Evolutionary conservation across 2,113 vertebrate genomes (phyloP), one percentile per base, ranked within the genome.

Genomic region (Takifugu bimaculatus): DNA sequence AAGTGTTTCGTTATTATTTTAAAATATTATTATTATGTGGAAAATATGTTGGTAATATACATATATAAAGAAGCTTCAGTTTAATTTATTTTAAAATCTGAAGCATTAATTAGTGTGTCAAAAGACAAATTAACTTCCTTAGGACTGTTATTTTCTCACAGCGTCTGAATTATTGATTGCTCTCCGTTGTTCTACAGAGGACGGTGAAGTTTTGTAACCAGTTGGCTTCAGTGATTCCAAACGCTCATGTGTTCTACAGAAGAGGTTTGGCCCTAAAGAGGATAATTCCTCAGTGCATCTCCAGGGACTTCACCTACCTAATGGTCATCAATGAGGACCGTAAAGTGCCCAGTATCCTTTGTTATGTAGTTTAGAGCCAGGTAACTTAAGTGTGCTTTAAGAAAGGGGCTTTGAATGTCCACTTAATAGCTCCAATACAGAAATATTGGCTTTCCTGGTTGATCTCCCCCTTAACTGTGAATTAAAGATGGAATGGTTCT

Each of bases 261-360:
- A 93, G 94, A 91, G 97, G 97, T 65, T 77, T 99, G 80, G 95
- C 97, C 68, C 84, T 99, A 78, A 99, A 99, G 85, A 96, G 82
- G 82, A 86, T 99, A 79, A 96, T 97, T 65, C 96, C 95, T 32
- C 97, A 99, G 81, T 98, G 97, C 48, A 68, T 94, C 45, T 86
- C 95, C 47, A 93, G 93, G 82, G 85, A 93, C 80, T 99, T 98
- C 80, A 98, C 96, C 0, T 95, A 97, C 84, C 88, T 99, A 58
- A 90, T 99, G 0, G 93, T 98, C 78, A 88, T 99, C 83, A 98
- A 99, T 32, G 92, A 99, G 89, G 94, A 99, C 81, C 92, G 96
- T 64, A 95, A 95, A 88, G 61, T 90, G 77, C 93, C 96, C 65
- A 99, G 96, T 98, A 99, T 98, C 95, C 94, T 98, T 64, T 60